These are phyloP conservation scores for Gorsachius magnificus DNA, from an alignment of 2,797 vertebrate genomes.

Conservation along the genomic window DNA sequence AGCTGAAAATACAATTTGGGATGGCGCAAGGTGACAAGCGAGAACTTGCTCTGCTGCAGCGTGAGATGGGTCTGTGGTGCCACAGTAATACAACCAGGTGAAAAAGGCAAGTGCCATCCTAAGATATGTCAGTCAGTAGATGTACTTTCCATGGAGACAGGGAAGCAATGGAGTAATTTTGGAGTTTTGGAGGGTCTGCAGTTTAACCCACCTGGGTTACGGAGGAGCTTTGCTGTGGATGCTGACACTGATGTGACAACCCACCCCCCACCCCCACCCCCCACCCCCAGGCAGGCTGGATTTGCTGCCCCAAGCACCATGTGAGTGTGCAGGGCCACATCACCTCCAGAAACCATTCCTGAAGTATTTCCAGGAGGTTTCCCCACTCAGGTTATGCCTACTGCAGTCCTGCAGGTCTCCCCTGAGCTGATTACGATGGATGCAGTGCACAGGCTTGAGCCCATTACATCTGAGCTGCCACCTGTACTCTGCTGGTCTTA, in stretches of 20 bases:
- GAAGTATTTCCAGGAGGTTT: background rate
- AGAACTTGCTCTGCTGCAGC: background rate
- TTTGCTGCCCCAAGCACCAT: background rate
- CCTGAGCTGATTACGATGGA: background rate
- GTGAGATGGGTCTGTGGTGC: background rate
- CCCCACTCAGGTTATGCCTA: background rate
- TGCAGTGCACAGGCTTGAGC: background rate
- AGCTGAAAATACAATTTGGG: background rate
- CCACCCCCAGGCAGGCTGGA: background rate
- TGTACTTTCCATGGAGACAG: background rate
- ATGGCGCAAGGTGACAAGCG: background rate
- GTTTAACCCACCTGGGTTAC: background rate
- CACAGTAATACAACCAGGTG: background rate
- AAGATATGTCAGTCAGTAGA: fast-evolving
- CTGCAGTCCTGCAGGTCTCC: background rate
- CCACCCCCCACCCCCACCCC: too few relatives aligned
- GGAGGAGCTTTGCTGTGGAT: background rate
- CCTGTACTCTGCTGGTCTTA: background rate
- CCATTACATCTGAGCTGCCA: background rate
- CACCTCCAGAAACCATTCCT: background rate
- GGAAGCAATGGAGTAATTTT: background rate
- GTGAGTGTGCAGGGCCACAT: background rate
- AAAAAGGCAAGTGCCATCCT: background rate
- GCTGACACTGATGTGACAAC: fast-evolving
- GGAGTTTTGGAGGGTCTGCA: background rate